Evolutionary conservation across 1,140 invertebrate species (phyloP).

Genomic region (Calephelis virginiensis): DNA sequence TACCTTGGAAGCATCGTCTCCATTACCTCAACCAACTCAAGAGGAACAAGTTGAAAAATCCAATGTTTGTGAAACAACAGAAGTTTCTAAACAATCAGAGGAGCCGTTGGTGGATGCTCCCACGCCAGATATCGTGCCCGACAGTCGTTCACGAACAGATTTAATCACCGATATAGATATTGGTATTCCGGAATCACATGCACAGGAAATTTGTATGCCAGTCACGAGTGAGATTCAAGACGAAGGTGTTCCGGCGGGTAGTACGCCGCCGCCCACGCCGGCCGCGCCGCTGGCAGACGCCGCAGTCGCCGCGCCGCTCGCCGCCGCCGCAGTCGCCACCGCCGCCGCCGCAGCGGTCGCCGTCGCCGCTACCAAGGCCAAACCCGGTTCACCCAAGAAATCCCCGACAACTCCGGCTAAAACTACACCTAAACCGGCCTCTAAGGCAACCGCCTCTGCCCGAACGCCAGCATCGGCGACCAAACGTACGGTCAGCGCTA

Average conservation of each 20-base stretch:
- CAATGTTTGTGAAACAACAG: background rate
- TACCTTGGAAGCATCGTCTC: slow-evolving; percentile 24
- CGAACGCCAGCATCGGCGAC: slow-evolving; percentile 42
- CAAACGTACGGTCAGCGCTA: slow-evolving; percentile 35
- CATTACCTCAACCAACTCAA: slow-evolving; percentile 14
- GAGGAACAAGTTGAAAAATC: background rate
- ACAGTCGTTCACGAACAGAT: slow-evolving; percentile 45
- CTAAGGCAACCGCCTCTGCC: slow-evolving; percentile 20
- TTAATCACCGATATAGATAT: slow-evolving; percentile 65
- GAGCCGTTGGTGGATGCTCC: slow-evolving; percentile 35
- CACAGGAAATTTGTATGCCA: slow-evolving; percentile 66
- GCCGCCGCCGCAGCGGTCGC: slow-evolving; percentile 41
- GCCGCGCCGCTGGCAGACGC: slow-evolving; percentile 31
- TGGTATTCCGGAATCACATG: slow-evolving; percentile 59
- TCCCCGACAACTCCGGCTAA: slow-evolving; percentile 43
- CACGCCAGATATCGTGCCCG: slow-evolving; percentile 59
- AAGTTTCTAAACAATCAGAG: slow-evolving; percentile 14
- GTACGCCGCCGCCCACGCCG: slow-evolving; percentile 56
- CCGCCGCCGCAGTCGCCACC: slow-evolving; percentile 32
- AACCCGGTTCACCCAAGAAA: slow-evolving; percentile 44
- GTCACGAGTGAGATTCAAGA: slow-evolving; percentile 58
- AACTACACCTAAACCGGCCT: slow-evolving; percentile 34
- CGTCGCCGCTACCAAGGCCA: slow-evolving; percentile 40
- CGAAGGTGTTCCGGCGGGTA: slow-evolving; percentile 40
- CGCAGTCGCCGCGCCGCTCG: slow-evolving; percentile 32